A percentile compares a stretch with the other conserved stretches of the same genome.
These are phyloP conservation scores for Drosophila formosana DNA, from an alignment of 2,888 invertebrate genomes.

Conservation along the genomic window DNA sequence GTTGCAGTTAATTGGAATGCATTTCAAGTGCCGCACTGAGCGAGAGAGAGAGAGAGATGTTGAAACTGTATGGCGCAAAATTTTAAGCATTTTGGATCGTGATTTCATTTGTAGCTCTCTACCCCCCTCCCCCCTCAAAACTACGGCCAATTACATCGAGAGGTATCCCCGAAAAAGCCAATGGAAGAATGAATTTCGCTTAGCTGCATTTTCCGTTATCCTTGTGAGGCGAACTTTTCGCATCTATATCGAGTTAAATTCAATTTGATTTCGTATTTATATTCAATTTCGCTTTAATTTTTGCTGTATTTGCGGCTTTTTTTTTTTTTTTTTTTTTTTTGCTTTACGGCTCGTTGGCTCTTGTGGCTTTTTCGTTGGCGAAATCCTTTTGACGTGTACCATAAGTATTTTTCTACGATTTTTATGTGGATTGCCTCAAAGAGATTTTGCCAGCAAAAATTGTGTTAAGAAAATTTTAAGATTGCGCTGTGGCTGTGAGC, in stretches of 20 bases:
- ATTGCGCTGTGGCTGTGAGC: background rate
- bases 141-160: constrained; percentile 50
- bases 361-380: constrained; percentile 18
- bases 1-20: constrained; percentile 74
- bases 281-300: constrained; percentile 73
- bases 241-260: constrained; percentile 49
- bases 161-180: constrained; percentile 3
- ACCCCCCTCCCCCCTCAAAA: background rate
- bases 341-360: constrained; percentile 29
- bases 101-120: constrained; percentile 34
- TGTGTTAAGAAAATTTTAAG: constrained; percentile 4
- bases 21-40: constrained; percentile 53
- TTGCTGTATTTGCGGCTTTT: constrained; percentile 54
- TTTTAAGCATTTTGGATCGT: constrained; percentile 47
- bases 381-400: constrained; percentile 14
- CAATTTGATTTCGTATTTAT: constrained; percentile 77
- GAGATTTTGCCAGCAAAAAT: constrained; percentile 8
- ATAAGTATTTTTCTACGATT: constrained; percentile 6
- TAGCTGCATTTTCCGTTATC: constrained; percentile 17
- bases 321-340: background rate
- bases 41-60: constrained; percentile 4
- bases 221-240: constrained; percentile 33
- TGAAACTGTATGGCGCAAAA: constrained; percentile 49
- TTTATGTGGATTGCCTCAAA: constrained; percentile 13
- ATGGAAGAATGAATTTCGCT: constrained; percentile 15